Evolutionary conservation across 2,888 invertebrate species (phyloP), one percentile per base, ranked within the genome.

Genomic region (Bedellia somnulentella): DNA sequence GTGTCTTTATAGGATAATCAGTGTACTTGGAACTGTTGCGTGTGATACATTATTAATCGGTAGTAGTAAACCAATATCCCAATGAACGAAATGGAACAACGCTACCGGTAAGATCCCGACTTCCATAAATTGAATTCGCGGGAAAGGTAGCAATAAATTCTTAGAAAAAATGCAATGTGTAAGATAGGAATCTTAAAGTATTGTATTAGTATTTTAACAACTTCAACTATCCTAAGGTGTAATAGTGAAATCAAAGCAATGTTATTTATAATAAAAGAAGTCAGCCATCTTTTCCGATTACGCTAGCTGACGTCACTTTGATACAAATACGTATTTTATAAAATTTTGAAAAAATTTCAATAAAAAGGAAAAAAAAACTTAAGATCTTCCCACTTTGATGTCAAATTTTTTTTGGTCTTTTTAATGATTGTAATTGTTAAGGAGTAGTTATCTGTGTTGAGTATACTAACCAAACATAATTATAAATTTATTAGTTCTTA

Each of bases 251-350:
- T 73, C 64, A 61, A 54, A 55, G 42, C 43, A 37, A 37, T 51
- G 52, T 52, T 50, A 56, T 52, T 47, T 48, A 13, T 17, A 48
- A 42, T 41, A 46, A 48, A 53, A 52, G 54, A 54, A 48, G 68
- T 68, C 67, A 61, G 67, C 67, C 58, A 55, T 54, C 60, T 56
- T 62, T 56, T 60, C 59, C 49, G 59, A 59, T 63, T 55, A 50
- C 55, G 55, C 60, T 62, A 57, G 70, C 67, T 67, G 71, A 62
- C 68, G 53, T 46, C 62, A 59, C 57, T 75, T 75, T 73, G 73
- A 73, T 73, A 73, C 68, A 64, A 60, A 62, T 59, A 62, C 63
- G 64, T 71, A 70, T 75, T 75, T 75, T 75, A 63, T 70, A 70
- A 67, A 68, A 57, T 52, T 54, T 34, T 30, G 28, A 25, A 31